Conservation (phyloP, 1,140 invertebrate genomes). For the Lamellibrachia luymesi region DNA sequence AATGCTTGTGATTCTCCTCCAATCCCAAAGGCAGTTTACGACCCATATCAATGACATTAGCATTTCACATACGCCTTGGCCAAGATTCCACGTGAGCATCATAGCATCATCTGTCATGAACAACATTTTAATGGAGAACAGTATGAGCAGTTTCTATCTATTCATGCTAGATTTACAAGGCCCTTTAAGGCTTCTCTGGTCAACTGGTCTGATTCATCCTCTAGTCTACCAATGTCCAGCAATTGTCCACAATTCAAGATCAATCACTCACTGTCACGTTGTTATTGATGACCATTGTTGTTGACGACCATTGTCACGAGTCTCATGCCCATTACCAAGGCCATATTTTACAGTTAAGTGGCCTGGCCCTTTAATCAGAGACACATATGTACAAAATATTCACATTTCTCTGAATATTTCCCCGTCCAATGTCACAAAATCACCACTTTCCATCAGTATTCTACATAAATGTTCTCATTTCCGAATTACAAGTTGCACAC, state of each 20-base stretch:
- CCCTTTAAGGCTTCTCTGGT: neutral
- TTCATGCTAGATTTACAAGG: neutral
- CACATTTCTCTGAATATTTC: neutral
- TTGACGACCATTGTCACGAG: neutral
- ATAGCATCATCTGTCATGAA: neutral
- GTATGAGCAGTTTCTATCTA: neutral
- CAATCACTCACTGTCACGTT: neutral
- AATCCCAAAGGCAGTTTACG: neutral
- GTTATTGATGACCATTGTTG: neutral
- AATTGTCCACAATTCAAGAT: neutral
- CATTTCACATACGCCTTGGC: neutral
- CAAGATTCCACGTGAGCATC: neutral
- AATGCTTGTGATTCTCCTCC: neutral
- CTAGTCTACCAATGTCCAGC: neutral
- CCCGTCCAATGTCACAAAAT: neutral
- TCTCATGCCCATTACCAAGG: neutral
- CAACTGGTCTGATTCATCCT: neutral
- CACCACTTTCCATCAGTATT: neutral
- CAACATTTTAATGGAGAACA: neutral
- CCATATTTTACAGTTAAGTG: neutral
- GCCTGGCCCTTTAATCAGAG: neutral
- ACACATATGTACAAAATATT: neutral
- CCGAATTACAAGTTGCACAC: neutral
- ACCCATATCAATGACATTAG: neutral
- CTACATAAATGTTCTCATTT: neutral